Evolutionary conservation across 2,113 vertebrate species (phyloP).

Genomic region (Etia nguti): DNA sequence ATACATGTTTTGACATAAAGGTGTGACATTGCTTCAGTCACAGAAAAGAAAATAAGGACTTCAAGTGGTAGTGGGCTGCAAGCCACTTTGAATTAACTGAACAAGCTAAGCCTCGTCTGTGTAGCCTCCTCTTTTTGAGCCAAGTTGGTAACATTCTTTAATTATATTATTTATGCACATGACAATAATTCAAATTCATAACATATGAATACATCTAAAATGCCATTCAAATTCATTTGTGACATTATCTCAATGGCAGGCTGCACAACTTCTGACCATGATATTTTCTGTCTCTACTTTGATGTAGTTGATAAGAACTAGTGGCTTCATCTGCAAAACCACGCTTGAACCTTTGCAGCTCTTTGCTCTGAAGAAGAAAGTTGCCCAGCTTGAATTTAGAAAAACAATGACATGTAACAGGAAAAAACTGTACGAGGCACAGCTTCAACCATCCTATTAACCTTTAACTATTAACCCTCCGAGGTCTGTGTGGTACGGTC

Average conservation of each 20-base stretch:
- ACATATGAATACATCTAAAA: no score
- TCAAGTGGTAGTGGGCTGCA: not conserved
- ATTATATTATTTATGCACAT: not conserved
- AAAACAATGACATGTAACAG: not conserved
- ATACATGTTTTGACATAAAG: not conserved
- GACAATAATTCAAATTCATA: not conserved
- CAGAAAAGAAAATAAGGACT: not conserved
- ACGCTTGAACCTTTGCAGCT: not conserved
- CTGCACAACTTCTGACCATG: not conserved
- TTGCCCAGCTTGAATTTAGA: not conserved
- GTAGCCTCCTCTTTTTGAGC: not conserved
- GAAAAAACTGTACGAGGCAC: not conserved
- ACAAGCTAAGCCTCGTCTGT: not conserved
- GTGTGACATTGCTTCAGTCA: not conserved
- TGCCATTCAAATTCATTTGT: not conserved
- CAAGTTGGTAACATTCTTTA: fast-evolving
- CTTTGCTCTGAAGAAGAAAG: not conserved
- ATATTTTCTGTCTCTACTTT: not conserved
- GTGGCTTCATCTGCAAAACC: not conserved
- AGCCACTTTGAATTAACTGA: not conserved
- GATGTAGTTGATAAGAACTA: not conserved
- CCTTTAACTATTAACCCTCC: not conserved
- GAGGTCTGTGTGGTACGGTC: fast-evolving
- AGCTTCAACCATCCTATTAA: fast-evolving
- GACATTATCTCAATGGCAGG: not conserved